Base-by-base conservation (phyloP, 2,888 invertebrate species). In the Hofmannophila pseudospretella region DNA sequence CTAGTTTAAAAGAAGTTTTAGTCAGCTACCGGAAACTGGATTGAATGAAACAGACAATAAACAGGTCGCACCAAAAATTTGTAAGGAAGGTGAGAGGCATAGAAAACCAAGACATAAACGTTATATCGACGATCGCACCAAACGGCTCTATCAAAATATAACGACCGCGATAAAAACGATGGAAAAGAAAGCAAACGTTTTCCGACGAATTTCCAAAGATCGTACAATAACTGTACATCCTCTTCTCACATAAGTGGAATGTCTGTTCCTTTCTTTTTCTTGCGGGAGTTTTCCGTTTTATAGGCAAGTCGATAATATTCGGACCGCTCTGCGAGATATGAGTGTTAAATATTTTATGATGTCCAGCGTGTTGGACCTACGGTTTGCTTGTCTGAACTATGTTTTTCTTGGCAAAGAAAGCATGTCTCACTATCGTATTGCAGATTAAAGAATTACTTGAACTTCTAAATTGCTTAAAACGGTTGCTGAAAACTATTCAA, bases 71-170 rank as follows among this genome's bases (percentile, higher is more conserved):
- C 61, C 56, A 56, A 59, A 3, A 16, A 4, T 16, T 16, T 55
- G 41, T 41, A 47, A 48, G 52, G 45, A 59, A 68, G 62, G 61
- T 66, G 63, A 60, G 25, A 32, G 27, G 27, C 23, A 49, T 44
- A 47, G 58, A 75, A 77, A 81, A 79, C 81, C 78, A 77, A 80
- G 79, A 80, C 68, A 81, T 85, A 82, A 85, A 84, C 79, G 82
- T 84, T 81, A 82, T 78, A 84, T 75, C 75, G 79, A 62, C 74
- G 75, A 78, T 82, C 75, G 71, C 54, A 58, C 67, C 65, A 68
- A 81, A 85, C 77, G 66, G 80, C 81, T 80, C 82, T 78, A 86
- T 86, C 84, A 86, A 86, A 85, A 84, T 78, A 80, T 86, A 86
- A 86, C 84, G 84, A 73, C 78, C 48, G 57, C 80, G 80, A 86